Base-by-base conservation (phyloP, 2,888 invertebrate species). In the Tortricodes alternella region DNA sequence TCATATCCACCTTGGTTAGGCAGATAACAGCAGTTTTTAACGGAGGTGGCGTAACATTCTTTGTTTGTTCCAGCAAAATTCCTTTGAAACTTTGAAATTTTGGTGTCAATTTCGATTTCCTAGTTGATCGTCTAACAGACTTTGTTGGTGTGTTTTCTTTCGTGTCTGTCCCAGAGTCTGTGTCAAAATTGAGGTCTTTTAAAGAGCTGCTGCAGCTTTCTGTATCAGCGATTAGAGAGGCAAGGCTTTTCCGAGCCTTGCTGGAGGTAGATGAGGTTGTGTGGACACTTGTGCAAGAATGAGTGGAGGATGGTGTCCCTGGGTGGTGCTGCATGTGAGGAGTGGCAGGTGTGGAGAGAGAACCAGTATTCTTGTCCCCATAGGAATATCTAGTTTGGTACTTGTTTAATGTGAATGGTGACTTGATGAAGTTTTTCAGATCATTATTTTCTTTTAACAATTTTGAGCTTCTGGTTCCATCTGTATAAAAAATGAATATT, bases 121-220 rank as follows among this genome's bases (percentile, higher is more conserved):
- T 71, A 11, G 35, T 70, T 0, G 87, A 86, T 3, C 82, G 72
- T 46, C 83, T 63, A 0, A 80, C 13, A 1, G 62, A 63, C 68
- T 84, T 89, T 0, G 82, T 78, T 0, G 90, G 90, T 0, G 88
- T 90, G 61, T 91, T 91, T 59, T 91, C 90, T 75, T 90, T 91
- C 0, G 89, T 83, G 53, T 90, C 90, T 0, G 83, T 76, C 1
- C 85, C 83, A 1, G 91, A 89, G 60, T 91, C 91, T 0, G 89
- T 78, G 60, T 91, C 86, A 53, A 91, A 91, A 63, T 87, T 91
- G 0, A 91, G 74, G 63, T 90, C 91, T 81, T 91, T 89, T 6
- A 91, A 62, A 2, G 91, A 91, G 65, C 90, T 91, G 68, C 90
- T 91, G 66, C 91, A 91, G 66, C 90, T 91, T 62, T 91, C 91